These are phyloP conservation scores for Tonatia bakeri DNA, from an alignment of 2,113 vertebrate genomes.

Conservation along the genomic window DNA sequence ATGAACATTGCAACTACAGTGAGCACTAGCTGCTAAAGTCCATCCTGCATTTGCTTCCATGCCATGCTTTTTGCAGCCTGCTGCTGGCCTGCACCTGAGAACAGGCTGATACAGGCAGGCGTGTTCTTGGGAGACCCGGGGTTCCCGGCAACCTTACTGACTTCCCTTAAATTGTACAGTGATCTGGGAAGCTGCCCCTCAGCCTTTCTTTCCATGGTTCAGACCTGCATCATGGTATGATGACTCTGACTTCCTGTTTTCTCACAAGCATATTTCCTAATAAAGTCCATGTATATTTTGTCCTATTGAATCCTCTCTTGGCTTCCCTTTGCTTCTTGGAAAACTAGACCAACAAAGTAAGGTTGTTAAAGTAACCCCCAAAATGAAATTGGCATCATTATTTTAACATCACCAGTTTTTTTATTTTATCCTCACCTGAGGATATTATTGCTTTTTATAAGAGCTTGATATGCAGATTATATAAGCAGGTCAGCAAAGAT, in stretches of 20 bases:
- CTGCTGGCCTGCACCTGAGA: neutral
- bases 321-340: neutral
- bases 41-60: neutral
- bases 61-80: accelerated
- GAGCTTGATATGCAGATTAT: neutral
- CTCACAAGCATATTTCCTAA: neutral
- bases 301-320: neutral
- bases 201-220: neutral
- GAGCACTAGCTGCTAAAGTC: neutral
- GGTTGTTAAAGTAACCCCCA: neutral
- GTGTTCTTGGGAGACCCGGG: neutral
- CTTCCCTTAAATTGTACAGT: neutral
- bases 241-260: neutral
- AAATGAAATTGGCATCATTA: neutral
- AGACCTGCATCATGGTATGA: neutral
- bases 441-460: neutral
- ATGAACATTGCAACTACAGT: too few relatives aligned
- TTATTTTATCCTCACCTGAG: too few relatives aligned
- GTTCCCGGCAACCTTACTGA: neutral
- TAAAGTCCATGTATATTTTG: neutral
- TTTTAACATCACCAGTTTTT: neutral
- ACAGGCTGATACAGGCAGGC: too few relatives aligned
- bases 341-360: neutral
- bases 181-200: neutral
- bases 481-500: neutral